Percentiles rank a stretch among this genome's conserved stretches.
phyloP scores from a whole-genome alignment of 1,140 invertebrate species.

The Temnothorax curvispinosus region DNA sequence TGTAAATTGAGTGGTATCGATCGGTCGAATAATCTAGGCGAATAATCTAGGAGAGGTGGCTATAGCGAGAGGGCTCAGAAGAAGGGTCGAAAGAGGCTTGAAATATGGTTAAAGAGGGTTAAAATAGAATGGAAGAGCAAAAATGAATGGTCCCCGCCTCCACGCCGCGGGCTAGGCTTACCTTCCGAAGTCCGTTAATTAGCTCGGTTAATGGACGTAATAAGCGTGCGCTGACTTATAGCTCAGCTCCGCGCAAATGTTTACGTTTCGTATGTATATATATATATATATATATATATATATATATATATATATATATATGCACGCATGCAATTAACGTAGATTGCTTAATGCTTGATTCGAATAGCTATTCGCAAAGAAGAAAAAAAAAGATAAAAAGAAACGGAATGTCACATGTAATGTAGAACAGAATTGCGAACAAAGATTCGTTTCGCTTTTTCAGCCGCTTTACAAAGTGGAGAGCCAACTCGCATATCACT shows the following conservation, averaged over 20 bases:
- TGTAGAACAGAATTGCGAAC: background rate
- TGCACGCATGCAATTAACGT: slow-evolving; percentile 38
- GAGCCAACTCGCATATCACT: background rate
- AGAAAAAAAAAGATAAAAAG: background rate
- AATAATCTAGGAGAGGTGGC: slow-evolving; percentile 22
- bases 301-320: background rate
- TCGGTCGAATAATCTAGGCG: background rate
- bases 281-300: no score
- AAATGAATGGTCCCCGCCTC: slow-evolving; percentile 81
- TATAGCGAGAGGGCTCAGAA: slow-evolving; percentile 29
- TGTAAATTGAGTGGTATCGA: slow-evolving; percentile 15
- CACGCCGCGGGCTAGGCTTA: slow-evolving; percentile 78
- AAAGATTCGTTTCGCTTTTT: background rate
- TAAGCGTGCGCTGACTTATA: slow-evolving; percentile 38
- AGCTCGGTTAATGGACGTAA: slow-evolving; percentile 67
- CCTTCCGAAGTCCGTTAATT: slow-evolving; percentile 60
- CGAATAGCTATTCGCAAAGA: background rate
- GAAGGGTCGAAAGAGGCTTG: slow-evolving; percentile 33
- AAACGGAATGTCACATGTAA: slow-evolving; percentile 18
- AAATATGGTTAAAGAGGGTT: slow-evolving; percentile 34
- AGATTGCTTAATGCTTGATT: slow-evolving; percentile 6
- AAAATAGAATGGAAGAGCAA: slow-evolving; percentile 61
- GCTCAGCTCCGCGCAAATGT: slow-evolving; percentile 23
- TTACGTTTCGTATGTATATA: background rate
- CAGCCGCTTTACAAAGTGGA: background rate